These are phyloP conservation scores for Ganaspis sp. DNA, from an alignment of 1,140 invertebrate genomes.

Conservation along the genomic window DNA sequence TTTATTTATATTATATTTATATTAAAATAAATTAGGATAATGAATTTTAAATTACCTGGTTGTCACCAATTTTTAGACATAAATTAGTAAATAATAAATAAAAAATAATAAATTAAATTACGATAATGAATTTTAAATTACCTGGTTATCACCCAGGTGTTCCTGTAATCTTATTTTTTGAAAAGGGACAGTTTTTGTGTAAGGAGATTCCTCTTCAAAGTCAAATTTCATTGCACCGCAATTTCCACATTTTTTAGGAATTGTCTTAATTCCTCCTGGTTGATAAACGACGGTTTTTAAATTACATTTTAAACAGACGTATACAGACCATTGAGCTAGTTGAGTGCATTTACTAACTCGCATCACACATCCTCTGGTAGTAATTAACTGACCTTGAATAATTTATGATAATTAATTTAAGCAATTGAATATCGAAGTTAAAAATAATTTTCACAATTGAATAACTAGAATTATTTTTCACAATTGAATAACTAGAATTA, in stretches of 20 bases:
- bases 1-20: too few species aligned
- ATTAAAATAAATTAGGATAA: background rate
- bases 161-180: conserved; percentile 91
- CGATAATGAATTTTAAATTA: conserved; percentile 52
- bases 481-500: too few species aligned
- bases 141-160: conserved; percentile 80
- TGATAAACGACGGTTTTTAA: conserved; percentile 62
- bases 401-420: too few species aligned
- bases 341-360: conserved; percentile 87
- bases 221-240: conserved; percentile 85
- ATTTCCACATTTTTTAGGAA: conserved; percentile 78
- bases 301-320: conserved; percentile 78
- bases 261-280: conserved; percentile 64
- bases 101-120: background rate
- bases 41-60: conserved; percentile 73
- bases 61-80: too few species aligned
- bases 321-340: conserved; percentile 86
- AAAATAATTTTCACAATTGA: conserved; percentile 46
- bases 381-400: conserved; percentile 86
- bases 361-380: conserved; percentile 90
- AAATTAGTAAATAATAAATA: too few species aligned
- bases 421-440: conserved; percentile 19
- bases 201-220: conserved; percentile 81
- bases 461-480: too few species aligned
- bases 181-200: conserved; percentile 85